phyloP scores from a whole-genome alignment of 2,888 invertebrate genomes.

The Embidobia sp. region DNA sequence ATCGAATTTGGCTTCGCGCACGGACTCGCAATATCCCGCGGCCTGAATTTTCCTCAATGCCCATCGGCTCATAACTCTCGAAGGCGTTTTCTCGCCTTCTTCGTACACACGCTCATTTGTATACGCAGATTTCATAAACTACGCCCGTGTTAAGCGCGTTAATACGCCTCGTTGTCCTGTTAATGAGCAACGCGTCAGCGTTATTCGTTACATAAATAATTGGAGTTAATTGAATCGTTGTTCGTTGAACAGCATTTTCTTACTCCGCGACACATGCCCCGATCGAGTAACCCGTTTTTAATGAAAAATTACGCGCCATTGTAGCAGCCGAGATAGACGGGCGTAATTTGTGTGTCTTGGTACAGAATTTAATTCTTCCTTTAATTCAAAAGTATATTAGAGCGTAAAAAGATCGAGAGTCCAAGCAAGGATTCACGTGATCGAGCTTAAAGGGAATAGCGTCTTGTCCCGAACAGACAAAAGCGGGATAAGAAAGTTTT shows the following conservation, averaged over 20 bases:
- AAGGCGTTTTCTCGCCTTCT: constrained; percentile 35
- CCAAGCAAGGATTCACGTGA: constrained; percentile 22
- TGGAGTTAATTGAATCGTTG: constrained; percentile 40
- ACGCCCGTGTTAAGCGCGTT: constrained; percentile 4
- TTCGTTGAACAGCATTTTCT: constrained; percentile 16
- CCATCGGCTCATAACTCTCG: constrained; percentile 37
- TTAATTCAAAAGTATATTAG: constrained; percentile 34
- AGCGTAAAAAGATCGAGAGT: constrained; percentile 28
- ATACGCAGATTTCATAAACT: constrained; percentile 48
- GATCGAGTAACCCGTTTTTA: too few species aligned
- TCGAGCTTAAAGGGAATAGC: constrained; percentile 53
- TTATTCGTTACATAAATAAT: constrained; percentile 2
- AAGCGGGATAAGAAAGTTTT: constrained; percentile 45
- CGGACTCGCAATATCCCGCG: constrained; percentile 41
- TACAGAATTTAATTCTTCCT: too few species aligned
- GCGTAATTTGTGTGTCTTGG: too few species aligned
- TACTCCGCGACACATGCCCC: too few species aligned
- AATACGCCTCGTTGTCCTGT: too few species aligned
- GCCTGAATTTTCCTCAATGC: constrained; percentile 46
- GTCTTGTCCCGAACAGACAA: constrained; percentile 44
- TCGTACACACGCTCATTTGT: constrained; percentile 27
- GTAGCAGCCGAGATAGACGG: too few species aligned
- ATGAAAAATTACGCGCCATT: too few species aligned
- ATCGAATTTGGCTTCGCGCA: constrained; percentile 14
- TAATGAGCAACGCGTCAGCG: too few species aligned